Evolutionary conservation across 2,888 invertebrate genomes (phyloP).

Genomic region (Ormia ochracea): DNA sequence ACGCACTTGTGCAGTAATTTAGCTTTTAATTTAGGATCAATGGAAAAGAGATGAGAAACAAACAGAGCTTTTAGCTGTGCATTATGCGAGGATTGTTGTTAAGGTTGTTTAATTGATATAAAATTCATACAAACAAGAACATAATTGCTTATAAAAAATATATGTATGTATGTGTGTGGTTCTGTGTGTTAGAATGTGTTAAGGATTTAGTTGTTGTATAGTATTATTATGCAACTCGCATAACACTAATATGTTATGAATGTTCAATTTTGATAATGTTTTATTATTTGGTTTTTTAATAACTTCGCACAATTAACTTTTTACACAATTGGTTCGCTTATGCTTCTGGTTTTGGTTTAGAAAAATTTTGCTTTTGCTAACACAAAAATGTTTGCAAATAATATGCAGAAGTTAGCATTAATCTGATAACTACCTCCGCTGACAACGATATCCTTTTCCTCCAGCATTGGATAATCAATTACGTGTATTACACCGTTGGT

Average conservation of each 20-base stretch:
- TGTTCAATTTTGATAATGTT: constrained; percentile 53
- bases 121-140: constrained; percentile 17
- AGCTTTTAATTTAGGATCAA: no score
- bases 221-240: background rate
- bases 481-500: constrained; percentile 97
- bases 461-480: constrained; percentile 90
- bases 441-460: constrained; percentile 88
- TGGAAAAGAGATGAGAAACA: no score
- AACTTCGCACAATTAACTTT: constrained; percentile 55
- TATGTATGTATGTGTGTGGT: background rate
- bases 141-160: background rate
- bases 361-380: constrained; percentile 76
- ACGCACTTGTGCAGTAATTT: no score
- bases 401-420: constrained; percentile 74
- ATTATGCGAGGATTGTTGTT: constrained; percentile 53
- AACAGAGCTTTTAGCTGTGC: constrained; percentile 9
- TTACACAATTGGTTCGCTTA: constrained; percentile 61
- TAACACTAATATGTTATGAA: constrained; percentile 49
- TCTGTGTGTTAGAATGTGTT: background rate
- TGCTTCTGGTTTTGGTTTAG: constrained; percentile 67
- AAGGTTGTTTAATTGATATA: constrained; percentile 41
- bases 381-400: constrained; percentile 76
- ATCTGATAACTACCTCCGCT: constrained; percentile 71
- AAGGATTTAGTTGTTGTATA: background rate
- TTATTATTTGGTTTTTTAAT: constrained; percentile 43